Evolutionary conservation across 1,140 invertebrate genomes (phyloP).

Genomic region (Drosophila cardini): DNA sequence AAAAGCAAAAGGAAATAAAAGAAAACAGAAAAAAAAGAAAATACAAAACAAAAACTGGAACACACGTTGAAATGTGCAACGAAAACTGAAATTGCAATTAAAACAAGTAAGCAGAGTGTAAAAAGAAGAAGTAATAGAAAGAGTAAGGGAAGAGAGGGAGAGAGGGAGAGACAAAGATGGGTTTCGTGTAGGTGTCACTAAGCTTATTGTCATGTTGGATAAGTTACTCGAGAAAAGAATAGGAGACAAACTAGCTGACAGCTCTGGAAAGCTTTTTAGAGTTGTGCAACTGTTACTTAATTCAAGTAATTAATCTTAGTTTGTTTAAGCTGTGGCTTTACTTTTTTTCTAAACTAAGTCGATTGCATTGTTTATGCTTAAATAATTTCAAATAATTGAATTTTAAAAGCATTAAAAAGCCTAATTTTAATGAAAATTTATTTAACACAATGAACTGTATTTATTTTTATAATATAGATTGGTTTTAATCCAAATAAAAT

Average conservation of each 20-base stretch:
- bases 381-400: background rate
- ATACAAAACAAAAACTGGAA: conserved; percentile 22
- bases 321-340: background rate
- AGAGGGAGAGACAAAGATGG: background rate
- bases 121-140: conserved; percentile 3
- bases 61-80: conserved; percentile 45
- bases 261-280: background rate
- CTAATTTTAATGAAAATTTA: too few species aligned
- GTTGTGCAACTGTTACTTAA: conserved; percentile 25
- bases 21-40: conserved; percentile 23
- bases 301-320: conserved; percentile 20
- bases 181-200: conserved; percentile 19
- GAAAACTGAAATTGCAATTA: conserved; percentile 46
- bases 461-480: too few species aligned
- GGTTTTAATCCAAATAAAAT: too few species aligned
- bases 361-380: background rate
- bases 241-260: conserved; percentile 23
- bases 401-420: too few species aligned
- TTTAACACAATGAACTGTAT: too few species aligned
- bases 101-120: conserved; percentile 18
- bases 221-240: conserved; percentile 16
- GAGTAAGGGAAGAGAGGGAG: conserved; percentile 7
- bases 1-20: conserved; percentile 36
- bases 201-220: conserved; percentile 43
- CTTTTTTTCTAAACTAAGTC: background rate